Evolutionary conservation across 92 coral and sea anemone genomes (phyloP).

Genomic region (Chrysogorgia sp.): DNA sequence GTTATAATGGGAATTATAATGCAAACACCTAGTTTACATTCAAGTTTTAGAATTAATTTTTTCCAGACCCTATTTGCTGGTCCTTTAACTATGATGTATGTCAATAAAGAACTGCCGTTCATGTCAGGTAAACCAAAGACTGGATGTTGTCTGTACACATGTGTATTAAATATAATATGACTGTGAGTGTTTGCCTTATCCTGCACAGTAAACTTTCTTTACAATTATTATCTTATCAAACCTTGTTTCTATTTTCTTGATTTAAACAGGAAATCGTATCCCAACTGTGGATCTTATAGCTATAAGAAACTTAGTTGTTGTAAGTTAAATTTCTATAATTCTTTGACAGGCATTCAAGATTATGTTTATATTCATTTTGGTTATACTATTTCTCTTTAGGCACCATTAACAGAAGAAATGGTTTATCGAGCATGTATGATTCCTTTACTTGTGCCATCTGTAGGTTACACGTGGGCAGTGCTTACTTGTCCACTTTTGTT

Average conservation of each 20-base stretch:
- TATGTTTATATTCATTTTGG: not conserved
- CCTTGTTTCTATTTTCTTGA: not conserved
- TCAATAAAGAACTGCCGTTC: slow-evolving; percentile 59
- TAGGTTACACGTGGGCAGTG: slow-evolving; percentile 70
- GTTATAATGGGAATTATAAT: too few species aligned
- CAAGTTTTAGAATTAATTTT: not conserved
- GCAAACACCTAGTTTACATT: too few species aligned
- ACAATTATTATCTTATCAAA: too few species aligned
- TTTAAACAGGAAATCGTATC: not conserved
- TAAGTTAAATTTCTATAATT: slow-evolving; percentile 39
- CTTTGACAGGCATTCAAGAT: not conserved
- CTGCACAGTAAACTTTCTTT: not conserved
- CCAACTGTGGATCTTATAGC: slow-evolving; percentile 59
- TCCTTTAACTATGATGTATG: slow-evolving; percentile 70
- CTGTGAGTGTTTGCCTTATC: too few species aligned
- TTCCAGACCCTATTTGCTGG: slow-evolving; percentile 84
- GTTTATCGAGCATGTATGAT: slow-evolving; percentile 97
- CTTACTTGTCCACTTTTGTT: slow-evolving; percentile 93
- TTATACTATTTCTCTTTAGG: slow-evolving; percentile 55
- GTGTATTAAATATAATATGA: not conserved
- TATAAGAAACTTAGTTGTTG: slow-evolving; percentile 89
- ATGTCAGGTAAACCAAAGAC: slow-evolving; percentile 42
- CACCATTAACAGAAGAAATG: slow-evolving; percentile 94
- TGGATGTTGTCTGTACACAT: not conserved
- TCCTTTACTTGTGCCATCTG: slow-evolving; percentile 80